Percentiles rank a stretch among this genome's conserved stretches.
Evolutionary conservation across 2,113 vertebrate genomes (phyloP).

Genomic region (Pachycephala philippinensis): DNA sequence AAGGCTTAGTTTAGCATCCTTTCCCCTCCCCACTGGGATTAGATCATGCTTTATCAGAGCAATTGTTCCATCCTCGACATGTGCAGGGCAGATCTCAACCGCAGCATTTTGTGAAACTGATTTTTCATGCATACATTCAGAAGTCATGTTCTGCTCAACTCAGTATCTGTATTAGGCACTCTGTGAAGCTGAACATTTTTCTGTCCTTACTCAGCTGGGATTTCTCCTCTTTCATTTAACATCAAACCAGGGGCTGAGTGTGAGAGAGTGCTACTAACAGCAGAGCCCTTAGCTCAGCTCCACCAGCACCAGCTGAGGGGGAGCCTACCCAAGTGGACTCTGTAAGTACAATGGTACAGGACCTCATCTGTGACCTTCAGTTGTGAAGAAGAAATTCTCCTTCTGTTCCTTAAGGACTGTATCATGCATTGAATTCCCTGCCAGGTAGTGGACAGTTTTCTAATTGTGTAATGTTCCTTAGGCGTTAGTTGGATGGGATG

Average conservation of each 20-base stretch:
- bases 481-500: background rate
- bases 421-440: background rate
- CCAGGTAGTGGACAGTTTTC: background rate
- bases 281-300: background rate
- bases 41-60: background rate
- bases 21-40: slow-evolving; percentile 6
- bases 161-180: background rate
- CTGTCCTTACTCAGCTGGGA: background rate
- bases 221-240: background rate
- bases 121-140: background rate
- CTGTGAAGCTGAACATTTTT: background rate
- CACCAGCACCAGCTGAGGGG: background rate
- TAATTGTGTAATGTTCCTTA: background rate
- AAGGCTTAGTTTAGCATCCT: slow-evolving; percentile 26
- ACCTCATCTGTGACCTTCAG: background rate
- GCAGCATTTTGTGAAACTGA: background rate
- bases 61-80: background rate
- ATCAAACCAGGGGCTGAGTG: background rate
- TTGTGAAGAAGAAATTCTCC: background rate
- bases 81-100: background rate
- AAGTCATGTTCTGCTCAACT: background rate
- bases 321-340: background rate
- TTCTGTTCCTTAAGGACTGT: background rate
- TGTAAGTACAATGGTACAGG: background rate
- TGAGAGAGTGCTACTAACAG: background rate